phyloP scores from a whole-genome alignment of 2,888 invertebrate species.

The Acronicta psi region DNA sequence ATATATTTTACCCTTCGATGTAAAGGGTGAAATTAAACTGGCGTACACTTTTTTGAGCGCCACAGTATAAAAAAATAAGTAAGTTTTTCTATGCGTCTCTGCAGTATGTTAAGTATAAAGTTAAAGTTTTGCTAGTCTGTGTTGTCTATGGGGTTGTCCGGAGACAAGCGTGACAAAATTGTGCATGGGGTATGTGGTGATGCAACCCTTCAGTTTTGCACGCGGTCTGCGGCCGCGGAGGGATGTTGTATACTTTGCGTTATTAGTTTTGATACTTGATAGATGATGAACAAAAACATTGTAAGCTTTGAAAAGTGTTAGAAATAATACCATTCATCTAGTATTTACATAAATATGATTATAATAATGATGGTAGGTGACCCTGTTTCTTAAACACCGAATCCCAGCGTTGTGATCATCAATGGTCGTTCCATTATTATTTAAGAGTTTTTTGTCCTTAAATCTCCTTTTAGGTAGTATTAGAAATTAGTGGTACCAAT shows the following conservation, averaged over 20 bases:
- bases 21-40: constrained; percentile 65
- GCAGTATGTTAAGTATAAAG: constrained; percentile 36
- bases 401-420: no score
- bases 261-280: constrained; percentile 62
- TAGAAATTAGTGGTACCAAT: no score
- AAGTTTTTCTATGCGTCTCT: not conserved
- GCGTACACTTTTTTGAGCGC: constrained; percentile 19
- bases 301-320: no score
- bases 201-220: constrained; percentile 83
- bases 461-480: no score
- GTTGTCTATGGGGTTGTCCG: constrained; percentile 35
- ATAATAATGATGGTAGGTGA: no score
- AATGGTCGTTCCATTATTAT: no score
- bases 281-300: no score
- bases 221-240: constrained; percentile 79
- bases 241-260: constrained; percentile 62
- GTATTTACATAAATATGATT: no score
- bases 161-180: constrained; percentile 84
- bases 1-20: constrained; percentile 73
- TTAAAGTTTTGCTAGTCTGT: constrained; percentile 54
- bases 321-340: no score
- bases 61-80: constrained; percentile 55
- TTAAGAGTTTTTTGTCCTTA: no score
- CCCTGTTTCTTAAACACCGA: no score
- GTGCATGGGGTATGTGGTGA: constrained; percentile 75